These are phyloP conservation scores for Erythrocebus patas DNA, from an alignment of 2,113 vertebrate genomes.

Conservation along the genomic window DNA sequence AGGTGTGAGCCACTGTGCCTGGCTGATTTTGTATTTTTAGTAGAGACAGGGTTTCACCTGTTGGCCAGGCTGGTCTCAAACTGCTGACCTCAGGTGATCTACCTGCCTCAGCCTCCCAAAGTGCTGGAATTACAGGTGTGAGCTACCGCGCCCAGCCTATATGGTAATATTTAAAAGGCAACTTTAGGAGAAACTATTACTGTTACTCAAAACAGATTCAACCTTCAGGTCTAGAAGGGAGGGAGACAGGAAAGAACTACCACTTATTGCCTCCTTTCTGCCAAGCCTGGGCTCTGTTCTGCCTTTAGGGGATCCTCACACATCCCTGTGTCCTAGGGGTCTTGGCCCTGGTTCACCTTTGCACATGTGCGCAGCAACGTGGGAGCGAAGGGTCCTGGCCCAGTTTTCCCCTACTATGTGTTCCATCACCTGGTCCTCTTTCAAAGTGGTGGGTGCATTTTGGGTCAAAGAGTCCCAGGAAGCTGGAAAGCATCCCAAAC, in stretches of 20 bases:
- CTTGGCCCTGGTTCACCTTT: background rate
- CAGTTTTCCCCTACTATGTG: background rate
- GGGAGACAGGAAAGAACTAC: background rate
- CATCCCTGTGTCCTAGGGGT: background rate
- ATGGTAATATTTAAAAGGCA: background rate
- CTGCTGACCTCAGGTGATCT: no score
- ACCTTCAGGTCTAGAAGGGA: background rate
- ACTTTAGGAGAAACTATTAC: background rate
- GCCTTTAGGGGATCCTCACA: background rate
- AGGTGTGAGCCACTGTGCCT: background rate
- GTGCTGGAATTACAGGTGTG: background rate
- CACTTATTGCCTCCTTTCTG: accelerated
- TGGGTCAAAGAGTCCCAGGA: background rate
- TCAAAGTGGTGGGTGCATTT: background rate
- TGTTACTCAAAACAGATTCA: background rate
- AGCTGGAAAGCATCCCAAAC: background rate
- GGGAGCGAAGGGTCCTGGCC: background rate
- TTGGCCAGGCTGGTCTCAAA: no score
- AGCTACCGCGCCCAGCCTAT: accelerated
- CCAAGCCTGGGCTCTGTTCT: background rate
- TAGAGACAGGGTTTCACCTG: no score
- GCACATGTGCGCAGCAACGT: background rate
- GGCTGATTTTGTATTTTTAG: background rate
- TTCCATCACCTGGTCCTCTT: background rate
- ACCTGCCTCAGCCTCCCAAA: no score